phyloP scores from a whole-genome alignment of 2,888 invertebrate genomes.

The Adelphocoris suturalis region DNA sequence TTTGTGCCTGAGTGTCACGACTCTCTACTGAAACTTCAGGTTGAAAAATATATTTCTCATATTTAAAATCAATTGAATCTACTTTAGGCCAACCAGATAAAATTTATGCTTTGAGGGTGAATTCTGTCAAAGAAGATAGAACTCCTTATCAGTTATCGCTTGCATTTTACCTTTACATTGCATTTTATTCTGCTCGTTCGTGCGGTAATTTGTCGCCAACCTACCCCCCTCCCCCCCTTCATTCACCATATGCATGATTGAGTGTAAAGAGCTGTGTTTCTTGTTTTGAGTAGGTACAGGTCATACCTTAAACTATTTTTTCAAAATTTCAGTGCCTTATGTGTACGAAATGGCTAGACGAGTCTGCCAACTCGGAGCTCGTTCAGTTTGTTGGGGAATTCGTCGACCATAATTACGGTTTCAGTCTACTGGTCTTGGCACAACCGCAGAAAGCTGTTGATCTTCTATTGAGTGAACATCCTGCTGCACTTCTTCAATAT shows the following conservation, averaged over 20 bases:
- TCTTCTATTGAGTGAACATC: conserved; percentile 81
- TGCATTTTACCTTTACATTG: too few relatives aligned
- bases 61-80: too few relatives aligned
- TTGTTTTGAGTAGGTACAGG: too few relatives aligned
- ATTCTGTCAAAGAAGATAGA: too few relatives aligned
- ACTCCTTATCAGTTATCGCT: too few relatives aligned
- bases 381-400: conserved; percentile 80
- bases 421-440: conserved; percentile 77
- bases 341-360: conserved; percentile 81
- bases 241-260: too few relatives aligned
- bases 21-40: conserved; percentile 76
- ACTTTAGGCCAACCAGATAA: too few relatives aligned
- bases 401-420: conserved; percentile 74
- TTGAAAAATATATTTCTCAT: conserved; percentile 30
- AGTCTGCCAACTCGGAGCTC: conserved; percentile 82
- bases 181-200: too few relatives aligned
- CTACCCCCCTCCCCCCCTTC: too few relatives aligned
- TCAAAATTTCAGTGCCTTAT: conserved; percentile 81
- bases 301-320: background rate
- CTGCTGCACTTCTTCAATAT: conserved; percentile 83
- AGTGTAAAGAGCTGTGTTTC: too few relatives aligned
- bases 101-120: too few relatives aligned
- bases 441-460: conserved; percentile 79
- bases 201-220: too few relatives aligned
- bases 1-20: conserved; percentile 69